Conservation (phyloP, 2,113 vertebrate genomes). For the Sylvietta virens region DNA sequence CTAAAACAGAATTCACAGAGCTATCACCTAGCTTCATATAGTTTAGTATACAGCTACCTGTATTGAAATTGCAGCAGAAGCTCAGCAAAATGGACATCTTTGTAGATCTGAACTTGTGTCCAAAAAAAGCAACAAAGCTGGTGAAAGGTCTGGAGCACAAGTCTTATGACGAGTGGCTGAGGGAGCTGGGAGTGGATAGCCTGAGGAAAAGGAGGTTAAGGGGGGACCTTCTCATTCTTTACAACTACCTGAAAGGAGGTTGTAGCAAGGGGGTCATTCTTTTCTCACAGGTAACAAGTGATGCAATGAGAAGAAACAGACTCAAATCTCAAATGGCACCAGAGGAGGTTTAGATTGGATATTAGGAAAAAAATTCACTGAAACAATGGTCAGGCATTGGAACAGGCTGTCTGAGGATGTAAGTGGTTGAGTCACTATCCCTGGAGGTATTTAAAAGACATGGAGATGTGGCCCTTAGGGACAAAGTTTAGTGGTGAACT, state of each 20-base stretch:
- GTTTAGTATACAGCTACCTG: not conserved
- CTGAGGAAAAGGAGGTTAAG: not conserved
- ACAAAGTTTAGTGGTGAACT: not conserved
- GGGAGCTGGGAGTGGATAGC: not conserved
- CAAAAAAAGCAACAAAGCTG: not conserved
- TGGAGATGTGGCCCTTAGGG: not conserved
- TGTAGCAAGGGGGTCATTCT: not conserved
- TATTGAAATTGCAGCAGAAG: not conserved
- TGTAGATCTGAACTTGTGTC: not conserved
- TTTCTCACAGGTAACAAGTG: not conserved
- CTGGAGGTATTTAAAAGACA: not conserved
- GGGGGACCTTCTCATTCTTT: not conserved
- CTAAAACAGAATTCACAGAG: not conserved
- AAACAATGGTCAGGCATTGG: not conserved
- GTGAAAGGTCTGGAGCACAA: not conserved
- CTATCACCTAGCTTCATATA: not conserved
- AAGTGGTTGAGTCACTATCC: not conserved
- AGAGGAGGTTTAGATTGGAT: not conserved
- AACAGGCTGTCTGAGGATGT: not conserved
- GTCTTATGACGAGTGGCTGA: not conserved
- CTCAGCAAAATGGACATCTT: not conserved
- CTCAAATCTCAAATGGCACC: not conserved
- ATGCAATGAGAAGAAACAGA: not conserved
- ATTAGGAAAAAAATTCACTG: not conserved
- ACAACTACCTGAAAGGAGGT: not conserved